Evolutionary conservation across 1,140 invertebrate species (phyloP), one percentile per base, ranked within the genome.

Genomic region (Bombus terrestris): DNA sequence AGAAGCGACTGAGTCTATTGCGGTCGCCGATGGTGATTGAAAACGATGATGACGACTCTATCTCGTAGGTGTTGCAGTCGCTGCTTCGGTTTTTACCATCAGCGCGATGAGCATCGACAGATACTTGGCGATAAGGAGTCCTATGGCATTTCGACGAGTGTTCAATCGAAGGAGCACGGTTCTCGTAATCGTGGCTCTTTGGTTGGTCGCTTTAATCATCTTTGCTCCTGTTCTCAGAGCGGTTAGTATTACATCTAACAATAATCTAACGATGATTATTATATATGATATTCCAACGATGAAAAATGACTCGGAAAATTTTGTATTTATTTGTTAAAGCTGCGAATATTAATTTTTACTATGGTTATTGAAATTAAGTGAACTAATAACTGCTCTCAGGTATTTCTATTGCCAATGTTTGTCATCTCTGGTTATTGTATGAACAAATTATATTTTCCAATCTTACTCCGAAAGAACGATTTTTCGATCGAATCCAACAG

Each of bases 21-120:
- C 4, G 28, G 15, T 0, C 10, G 35, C 15, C 6, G 47, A 41
- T 13, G 22, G 1, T 57, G 32, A 62, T 69, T 83, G 68, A 83
- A 81, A 81, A 71, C 32, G 39, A 73, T 4, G 41, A 66, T 22
- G 43, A 37, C 22, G n/a, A 68, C 12, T 35, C 32, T 15, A 69
- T 76, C 83, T 13, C 64, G 35, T 94, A 98, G 97, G 97, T 66
- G 97, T 98, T 13, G 96, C 97, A 18, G 97, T 98, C 2, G 96
- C 97, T 2, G 97, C 97, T 3, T 97, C 97, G 86, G 96, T 98
- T 43, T 97, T 97, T 93, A 98, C 97, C 3, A 97, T 98, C 81
- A 97, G 97, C 0, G 97, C 97, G 0, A 97, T 98, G 97, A 97
- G 97, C 59, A 95, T 98, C 37, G 97, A 98, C 92, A 95, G 97